phyloP scores from a whole-genome alignment of 2,797 vertebrate genomes.

The Danio choprae region DNA sequence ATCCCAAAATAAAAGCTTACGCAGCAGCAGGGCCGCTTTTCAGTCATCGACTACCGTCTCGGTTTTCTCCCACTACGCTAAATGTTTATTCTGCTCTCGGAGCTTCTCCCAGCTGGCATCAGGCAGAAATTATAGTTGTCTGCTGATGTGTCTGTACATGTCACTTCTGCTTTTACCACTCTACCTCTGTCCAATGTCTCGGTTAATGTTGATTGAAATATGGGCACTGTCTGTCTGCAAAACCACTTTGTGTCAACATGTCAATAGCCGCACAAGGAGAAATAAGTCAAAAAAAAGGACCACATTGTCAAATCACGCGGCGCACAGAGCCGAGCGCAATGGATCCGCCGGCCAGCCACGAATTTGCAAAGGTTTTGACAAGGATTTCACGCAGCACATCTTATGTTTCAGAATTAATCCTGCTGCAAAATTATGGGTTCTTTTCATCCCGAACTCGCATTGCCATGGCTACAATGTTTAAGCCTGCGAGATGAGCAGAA shows the following conservation, averaged over 20 bases:
- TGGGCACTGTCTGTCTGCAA: constrained; percentile 76
- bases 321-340: constrained; percentile 71
- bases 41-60: constrained; percentile 47
- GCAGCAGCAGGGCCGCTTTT: constrained; percentile 52
- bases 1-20: constrained; percentile 34
- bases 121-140: constrained; percentile 79
- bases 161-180: constrained; percentile 66
- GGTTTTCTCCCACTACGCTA: constrained; percentile 44
- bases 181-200: constrained; percentile 73
- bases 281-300: constrained; percentile 81
- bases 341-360: constrained; percentile 71
- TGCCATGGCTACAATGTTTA: constrained; percentile 78
- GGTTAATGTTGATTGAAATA: constrained; percentile 83
- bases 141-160: constrained; percentile 69
- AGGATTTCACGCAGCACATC: constrained; percentile 79
- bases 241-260: constrained; percentile 84
- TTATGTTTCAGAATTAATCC: constrained; percentile 85
- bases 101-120: constrained; percentile 67
- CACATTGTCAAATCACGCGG: constrained; percentile 82
- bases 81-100: constrained; percentile 61
- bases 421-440: constrained; percentile 77
- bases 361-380: constrained; percentile 78
- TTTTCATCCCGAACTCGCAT: constrained; percentile 79
- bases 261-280: constrained; percentile 79
- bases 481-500: constrained; percentile 66